Base-by-base conservation (phyloP, 92 coral and sea anemone species). In the Porites rus region DNA sequence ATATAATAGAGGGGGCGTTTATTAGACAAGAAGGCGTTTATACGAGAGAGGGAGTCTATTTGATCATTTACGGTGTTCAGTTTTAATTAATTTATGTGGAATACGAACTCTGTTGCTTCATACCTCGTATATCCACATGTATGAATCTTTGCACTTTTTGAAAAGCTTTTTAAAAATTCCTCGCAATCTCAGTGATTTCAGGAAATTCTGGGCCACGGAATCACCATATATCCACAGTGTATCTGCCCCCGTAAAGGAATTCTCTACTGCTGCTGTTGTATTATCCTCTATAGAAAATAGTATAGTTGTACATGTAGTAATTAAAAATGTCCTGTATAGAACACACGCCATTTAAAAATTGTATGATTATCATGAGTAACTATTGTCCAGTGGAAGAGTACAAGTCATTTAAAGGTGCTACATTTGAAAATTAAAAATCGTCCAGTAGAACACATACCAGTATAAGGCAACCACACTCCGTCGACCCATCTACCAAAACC, bases 401-500 rank as follows among this genome's bases (percentile, higher is more conserved):
- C 46, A 3, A 38, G 46, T 6, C 5, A 38, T 38, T 38, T 38
- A 38, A 38, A 38, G 46, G 46, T 38, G 46, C 46, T 38, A 38
- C 6, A 38, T 38, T 38, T 38, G 46, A 38, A 38, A 38, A 38
- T 38, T 38, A 3, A 38, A 38, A 38, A 38, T 38, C 46, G 5
- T 38, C 46, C 46, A 38, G 46, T 4, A 38, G 46, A 38, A 38
- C 6, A 38, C 46, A 38, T 38, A 38, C 46, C 46, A 24, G 73
- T 11, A 5, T 84, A 89, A 31, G 92, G 92, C 50, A 21, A 46
- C 92, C 92, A 89, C 20, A 43, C 16, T 8, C 69, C 73, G 10
- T 43, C 78, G 64, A 84, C 86, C 92, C 92, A 89, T 79, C 92
- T 84, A 13, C 92, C 92, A 7, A 76, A 80, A 12, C 92, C 92